phyloP scores from a whole-genome alignment of 2,113 vertebrate genomes.

The Amblyopsis rosae region DNA sequence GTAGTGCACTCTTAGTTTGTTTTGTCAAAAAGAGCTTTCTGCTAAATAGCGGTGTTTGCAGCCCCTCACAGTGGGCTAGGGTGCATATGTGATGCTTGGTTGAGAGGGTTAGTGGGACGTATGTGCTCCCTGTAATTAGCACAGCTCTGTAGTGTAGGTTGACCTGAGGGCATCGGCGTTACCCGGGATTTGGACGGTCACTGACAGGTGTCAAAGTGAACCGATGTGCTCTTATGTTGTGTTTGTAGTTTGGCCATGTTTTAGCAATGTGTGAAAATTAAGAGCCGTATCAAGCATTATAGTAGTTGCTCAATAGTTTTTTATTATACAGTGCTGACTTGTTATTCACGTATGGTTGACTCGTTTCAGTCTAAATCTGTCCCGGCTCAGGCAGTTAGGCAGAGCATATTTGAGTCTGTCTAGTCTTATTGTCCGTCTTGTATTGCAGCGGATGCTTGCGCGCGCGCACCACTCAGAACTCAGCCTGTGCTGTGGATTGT shows the following conservation, averaged over 20 bases:
- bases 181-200: conserved; percentile 27
- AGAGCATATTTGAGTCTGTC: conserved; percentile 11
- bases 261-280: not conserved
- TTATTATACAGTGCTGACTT: not conserved
- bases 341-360: conserved; percentile 16
- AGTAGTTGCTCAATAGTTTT: conserved; percentile 4
- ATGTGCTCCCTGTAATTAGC: conserved; percentile 61
- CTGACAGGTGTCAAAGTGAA: conserved; percentile 18
- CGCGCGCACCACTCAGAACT: conserved; percentile 40
- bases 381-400: conserved; percentile 9
- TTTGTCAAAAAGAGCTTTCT: conserved; percentile 18
- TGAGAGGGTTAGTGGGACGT: conserved; percentile 55
- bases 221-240: not conserved
- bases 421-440: conserved; percentile 45
- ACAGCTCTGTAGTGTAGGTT: conserved; percentile 41
- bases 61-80: conserved; percentile 33
- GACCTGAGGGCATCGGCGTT: conserved; percentile 34
- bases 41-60: conserved; percentile 38
- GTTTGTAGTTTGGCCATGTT: not conserved
- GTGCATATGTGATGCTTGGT: conserved; percentile 35
- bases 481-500: conserved; percentile 48
- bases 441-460: conserved; percentile 29
- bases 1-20: conserved; percentile 17
- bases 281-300: not conserved
- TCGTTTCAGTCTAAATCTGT: conserved; percentile 18